Evolutionary conservation across 2,113 vertebrate genomes (phyloP), one percentile per base, ranked within the genome.

Genomic region (Coptodon rendalli): DNA sequence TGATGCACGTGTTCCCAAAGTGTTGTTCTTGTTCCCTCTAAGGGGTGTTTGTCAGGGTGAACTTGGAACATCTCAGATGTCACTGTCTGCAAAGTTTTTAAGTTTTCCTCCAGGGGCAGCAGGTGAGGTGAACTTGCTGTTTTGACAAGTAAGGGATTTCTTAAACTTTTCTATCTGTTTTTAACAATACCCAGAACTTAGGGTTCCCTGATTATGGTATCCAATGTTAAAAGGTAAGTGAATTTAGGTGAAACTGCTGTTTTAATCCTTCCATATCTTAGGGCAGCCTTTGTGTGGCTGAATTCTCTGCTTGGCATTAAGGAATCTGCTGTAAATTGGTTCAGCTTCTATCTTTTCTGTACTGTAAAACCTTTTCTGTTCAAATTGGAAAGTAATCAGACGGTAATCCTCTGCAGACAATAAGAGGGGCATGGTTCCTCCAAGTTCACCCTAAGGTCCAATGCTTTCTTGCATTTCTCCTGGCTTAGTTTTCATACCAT

Each of bases 301-400:
- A 68, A 73, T 87, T 79, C 81, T 54, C 79, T 36, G 68, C 86
- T 89, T 71, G 85, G 76, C 68, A 66, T 87, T 86, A 89, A 90
- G 87, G 48, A 86, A 17, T 43, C 73, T 38, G 63, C 73, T 40
- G 40, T 84, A 86, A 91, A 91, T 91, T 90, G 82, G 36, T 87
- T 91, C 54, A 24, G 61, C 91, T 80, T 87, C 78, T 88, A 83
- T 92, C 91, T 86, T 79, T 81, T 68, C 53, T 16, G 7, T 50
- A 50, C 73, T 83, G 56, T 78, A 79, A 68, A 88, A 68, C 57
- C 76, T 81, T 91, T 89, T 91, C 83, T 80, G 45, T 86, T 87
- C 27, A 82, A 80, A 83, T 34, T 89, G 80, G 61, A 92, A 94
- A 88, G 80, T 89, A 87, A 90, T 93, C 90, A 93, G 50, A 56